phyloP scores from a whole-genome alignment of 2,797 vertebrate genomes.

The Lithobates sylvaticus region DNA sequence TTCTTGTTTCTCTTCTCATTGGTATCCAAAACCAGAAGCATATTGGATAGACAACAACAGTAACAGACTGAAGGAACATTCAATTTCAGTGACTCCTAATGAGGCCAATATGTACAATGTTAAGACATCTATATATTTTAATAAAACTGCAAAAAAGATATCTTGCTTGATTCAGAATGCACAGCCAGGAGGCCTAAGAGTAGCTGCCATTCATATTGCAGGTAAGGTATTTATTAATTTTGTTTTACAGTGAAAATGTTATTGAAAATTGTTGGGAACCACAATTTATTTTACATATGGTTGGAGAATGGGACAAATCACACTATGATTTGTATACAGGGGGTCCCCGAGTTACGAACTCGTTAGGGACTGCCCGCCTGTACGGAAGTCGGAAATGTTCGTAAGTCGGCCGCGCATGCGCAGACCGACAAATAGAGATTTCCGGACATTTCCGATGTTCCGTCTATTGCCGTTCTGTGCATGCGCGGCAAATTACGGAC shows the following conservation, averaged over 20 bases:
- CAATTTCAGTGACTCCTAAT: neutral
- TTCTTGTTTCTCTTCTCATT: slow-evolving; percentile 6
- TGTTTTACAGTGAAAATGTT: neutral
- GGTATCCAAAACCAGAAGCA: slow-evolving; percentile 20
- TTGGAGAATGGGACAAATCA: too few species aligned
- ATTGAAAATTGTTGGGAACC: neutral
- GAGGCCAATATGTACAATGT: slow-evolving; percentile 3
- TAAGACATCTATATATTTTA: neutral
- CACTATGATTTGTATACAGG: too few species aligned
- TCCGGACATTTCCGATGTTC: too few species aligned
- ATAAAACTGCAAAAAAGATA: neutral
- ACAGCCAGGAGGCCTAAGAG: neutral
- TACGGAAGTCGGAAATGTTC: too few species aligned
- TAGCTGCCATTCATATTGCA: neutral
- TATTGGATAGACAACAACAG: neutral
- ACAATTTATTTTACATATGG: too few species aligned
- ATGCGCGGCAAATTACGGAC: too few species aligned
- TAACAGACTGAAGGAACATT: neutral
- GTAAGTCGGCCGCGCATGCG: too few species aligned
- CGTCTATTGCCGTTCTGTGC: too few species aligned
- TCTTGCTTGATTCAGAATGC: neutral
- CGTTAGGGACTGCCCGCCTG: too few species aligned
- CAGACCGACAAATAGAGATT: too few species aligned
- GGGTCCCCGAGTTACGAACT: too few species aligned
- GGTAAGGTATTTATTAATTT: neutral